Conservation (phyloP, 2,797 vertebrate genomes). For the Meriones psammophilus region DNA sequence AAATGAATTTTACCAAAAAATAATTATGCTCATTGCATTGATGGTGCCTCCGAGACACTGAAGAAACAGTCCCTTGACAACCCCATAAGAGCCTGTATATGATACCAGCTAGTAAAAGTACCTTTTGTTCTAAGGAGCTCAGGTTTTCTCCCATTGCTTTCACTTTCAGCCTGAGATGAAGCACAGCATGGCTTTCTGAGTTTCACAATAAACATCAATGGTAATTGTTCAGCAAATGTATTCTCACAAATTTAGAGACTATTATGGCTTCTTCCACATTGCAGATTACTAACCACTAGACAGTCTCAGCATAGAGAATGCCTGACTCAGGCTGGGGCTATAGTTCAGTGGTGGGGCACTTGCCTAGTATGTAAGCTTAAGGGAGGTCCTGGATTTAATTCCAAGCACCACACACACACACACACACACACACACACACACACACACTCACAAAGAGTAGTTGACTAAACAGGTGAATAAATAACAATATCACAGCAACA, state of each 20-base stretch:
- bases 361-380: not conserved
- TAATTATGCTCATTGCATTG: not conserved
- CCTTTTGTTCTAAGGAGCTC: not conserved
- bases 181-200: not conserved
- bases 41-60: conserved; percentile 18
- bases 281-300: not conserved
- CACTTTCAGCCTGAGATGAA: not conserved
- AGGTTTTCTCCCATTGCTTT: not conserved
- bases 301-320: not conserved
- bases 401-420: not conserved
- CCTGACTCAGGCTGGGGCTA: not conserved
- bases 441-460: not conserved
- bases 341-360: not conserved
- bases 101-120: not conserved
- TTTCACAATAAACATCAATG: conserved; percentile 3
- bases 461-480: not conserved
- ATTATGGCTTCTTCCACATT: not conserved
- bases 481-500: not conserved
- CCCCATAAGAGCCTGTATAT: not conserved
- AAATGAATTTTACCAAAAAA: conserved; percentile 20
- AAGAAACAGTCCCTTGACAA: not conserved
- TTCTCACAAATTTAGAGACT: conserved; percentile 34
- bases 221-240: conserved; percentile 1
- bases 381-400: not conserved
- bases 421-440: not conserved